Conservation (phyloP, 2,797 vertebrate species). For the Acipenser oxyrinchus region DNA sequence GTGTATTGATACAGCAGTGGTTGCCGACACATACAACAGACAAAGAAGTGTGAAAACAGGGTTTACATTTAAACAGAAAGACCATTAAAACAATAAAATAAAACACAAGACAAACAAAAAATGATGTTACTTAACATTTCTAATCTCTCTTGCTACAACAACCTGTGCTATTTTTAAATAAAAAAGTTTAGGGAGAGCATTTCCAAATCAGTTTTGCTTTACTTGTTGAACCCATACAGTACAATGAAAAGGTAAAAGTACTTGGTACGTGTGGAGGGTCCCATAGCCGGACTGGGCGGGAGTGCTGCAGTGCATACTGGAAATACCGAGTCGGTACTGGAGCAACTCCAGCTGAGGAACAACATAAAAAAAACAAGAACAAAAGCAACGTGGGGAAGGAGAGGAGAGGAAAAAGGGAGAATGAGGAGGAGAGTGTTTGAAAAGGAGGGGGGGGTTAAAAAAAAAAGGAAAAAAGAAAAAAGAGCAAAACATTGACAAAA, state of each 20-base stretch:
- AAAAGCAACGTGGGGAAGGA: conserved; percentile 32
- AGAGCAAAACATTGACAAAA: conserved; percentile 33
- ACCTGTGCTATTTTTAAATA: background rate
- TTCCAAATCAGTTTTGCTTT: conserved; percentile 11
- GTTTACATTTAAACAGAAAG: too few species aligned
- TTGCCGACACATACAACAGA: too few species aligned
- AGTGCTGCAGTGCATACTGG: conserved; percentile 84
- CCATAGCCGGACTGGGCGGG: conserved; percentile 82
- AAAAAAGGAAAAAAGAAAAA: conserved; percentile 29
- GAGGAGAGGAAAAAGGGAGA: conserved; percentile 26
- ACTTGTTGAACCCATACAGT: conserved; percentile 53
- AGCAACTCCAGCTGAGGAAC: conserved; percentile 96
- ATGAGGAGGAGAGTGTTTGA: conserved; percentile 36
- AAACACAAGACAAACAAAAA: too few species aligned
- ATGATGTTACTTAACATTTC: too few species aligned
- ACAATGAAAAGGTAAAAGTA: conserved; percentile 80
- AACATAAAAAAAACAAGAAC: conserved; percentile 40
- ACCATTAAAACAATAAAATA: too few species aligned
- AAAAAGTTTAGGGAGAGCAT: background rate
- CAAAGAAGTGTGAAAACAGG: too few species aligned
- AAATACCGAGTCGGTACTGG: conserved; percentile 96
- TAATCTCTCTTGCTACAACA: too few species aligned
- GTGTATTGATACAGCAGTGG: too few species aligned
- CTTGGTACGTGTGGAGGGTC: conserved; percentile 96
- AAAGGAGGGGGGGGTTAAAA: conserved; percentile 24